These are phyloP conservation scores for Stigmatopora nigra DNA, from an alignment of 2,113 vertebrate species.

Conservation along the genomic window DNA sequence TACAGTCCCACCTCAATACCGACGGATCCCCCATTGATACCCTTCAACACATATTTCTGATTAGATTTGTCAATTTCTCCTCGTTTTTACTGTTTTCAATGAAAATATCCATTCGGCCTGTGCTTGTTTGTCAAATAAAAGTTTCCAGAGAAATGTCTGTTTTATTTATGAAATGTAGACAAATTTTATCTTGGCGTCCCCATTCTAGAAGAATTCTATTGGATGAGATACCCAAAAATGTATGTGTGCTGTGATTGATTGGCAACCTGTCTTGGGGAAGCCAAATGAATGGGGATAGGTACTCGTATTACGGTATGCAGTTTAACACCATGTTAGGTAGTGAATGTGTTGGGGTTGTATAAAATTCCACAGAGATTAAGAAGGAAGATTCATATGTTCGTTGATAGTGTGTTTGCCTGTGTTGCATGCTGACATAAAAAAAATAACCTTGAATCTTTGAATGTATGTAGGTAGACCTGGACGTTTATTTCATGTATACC, in stretches of 20 bases:
- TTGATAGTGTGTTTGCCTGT: slow-evolving; percentile 13
- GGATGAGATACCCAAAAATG: background rate
- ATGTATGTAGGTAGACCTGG: too few species aligned
- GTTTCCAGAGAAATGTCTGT: slow-evolving; percentile 20
- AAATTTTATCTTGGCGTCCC: background rate
- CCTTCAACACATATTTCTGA: slow-evolving; percentile 7
- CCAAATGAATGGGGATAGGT: too few species aligned
- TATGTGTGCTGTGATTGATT: too few species aligned
- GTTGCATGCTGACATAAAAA: background rate
- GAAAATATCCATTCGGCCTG: slow-evolving; percentile 12
- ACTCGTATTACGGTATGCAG: background rate
- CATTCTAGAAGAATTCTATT: background rate
- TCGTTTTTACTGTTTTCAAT: slow-evolving; percentile 3
- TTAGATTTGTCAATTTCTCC: slow-evolving; percentile 11
- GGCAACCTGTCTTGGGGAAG: too few species aligned
- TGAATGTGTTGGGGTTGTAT: slow-evolving; percentile 15
- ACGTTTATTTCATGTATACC: too few species aligned
- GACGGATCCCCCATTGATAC: background rate
- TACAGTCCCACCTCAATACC: background rate
- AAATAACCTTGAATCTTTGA: background rate
- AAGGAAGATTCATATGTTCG: background rate
- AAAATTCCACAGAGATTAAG: slow-evolving; percentile 26
- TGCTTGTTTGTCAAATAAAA: slow-evolving; percentile 51
- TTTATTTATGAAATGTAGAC: background rate
- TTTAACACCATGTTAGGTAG: slow-evolving; percentile 31